Conservation (phyloP, 2,797 vertebrate species). For the Kryptolebias ocellatus region DNA sequence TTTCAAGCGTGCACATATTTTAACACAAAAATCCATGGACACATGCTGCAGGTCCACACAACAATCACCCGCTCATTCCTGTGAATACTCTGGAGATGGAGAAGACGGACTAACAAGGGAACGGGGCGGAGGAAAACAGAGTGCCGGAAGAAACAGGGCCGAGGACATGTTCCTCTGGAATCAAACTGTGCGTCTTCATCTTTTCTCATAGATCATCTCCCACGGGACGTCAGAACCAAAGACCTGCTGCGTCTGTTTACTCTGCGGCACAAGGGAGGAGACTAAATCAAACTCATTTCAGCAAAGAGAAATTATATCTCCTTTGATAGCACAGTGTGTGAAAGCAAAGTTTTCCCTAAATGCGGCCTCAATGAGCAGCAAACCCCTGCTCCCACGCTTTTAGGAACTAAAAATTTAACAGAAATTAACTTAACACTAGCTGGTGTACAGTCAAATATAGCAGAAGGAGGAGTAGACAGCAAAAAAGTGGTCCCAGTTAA, state of each 20-base stretch:
- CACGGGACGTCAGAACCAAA: conserved; percentile 63
- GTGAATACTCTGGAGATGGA: conserved; percentile 57
- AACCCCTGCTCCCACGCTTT: conserved; percentile 33
- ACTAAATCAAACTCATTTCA: conserved; percentile 69
- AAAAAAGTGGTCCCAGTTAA: conserved; percentile 26
- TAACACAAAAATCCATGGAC: conserved; percentile 12
- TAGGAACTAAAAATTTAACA: conserved; percentile 39
- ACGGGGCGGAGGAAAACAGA: conserved; percentile 58
- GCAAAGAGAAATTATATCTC: conserved; percentile 58
- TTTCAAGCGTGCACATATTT: conserved; percentile 32
- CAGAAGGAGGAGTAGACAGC: neutral
- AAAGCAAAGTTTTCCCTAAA: conserved; percentile 44
- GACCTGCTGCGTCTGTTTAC: conserved; percentile 73
- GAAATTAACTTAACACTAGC: conserved; percentile 9
- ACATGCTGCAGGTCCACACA: conserved; percentile 32
- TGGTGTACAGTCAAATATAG: conserved; percentile 9
- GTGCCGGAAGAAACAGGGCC: conserved; percentile 44
- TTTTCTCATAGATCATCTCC: conserved; percentile 68
- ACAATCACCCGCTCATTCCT: conserved; percentile 56
- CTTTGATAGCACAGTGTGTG: conserved; percentile 50
- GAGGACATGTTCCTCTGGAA: conserved; percentile 59
- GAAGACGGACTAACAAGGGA: conserved; percentile 66
- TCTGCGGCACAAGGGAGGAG: conserved; percentile 56
- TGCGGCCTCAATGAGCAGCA: conserved; percentile 28
- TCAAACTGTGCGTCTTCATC: conserved; percentile 74